Evolutionary conservation across 2,797 vertebrate species (phyloP).

Genomic region (Bovichtus diacanthus): DNA sequence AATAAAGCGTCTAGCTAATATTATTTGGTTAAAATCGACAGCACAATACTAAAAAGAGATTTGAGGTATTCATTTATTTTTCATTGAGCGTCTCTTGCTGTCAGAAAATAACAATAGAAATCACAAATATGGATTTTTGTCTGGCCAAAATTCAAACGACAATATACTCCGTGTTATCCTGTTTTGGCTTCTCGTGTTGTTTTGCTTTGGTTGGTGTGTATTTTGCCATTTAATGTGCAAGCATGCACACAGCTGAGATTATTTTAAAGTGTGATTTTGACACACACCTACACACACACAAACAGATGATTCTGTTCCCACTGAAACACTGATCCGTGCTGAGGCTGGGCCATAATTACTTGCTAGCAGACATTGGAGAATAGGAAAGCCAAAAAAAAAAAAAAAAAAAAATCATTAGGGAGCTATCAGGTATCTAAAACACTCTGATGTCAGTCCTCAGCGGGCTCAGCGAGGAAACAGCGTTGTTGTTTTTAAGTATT

Average conservation of each 20-base stretch:
- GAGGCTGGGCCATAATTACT: slow-evolving; percentile 50
- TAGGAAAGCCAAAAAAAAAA: slow-evolving; percentile 41
- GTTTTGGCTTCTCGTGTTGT: not conserved
- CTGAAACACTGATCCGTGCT: slow-evolving; percentile 35
- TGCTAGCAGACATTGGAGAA: slow-evolving; percentile 45
- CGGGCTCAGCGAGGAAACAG: slow-evolving; percentile 14
- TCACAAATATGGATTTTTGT: slow-evolving; percentile 5
- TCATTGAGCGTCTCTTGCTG: not conserved
- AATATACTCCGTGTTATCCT: not conserved
- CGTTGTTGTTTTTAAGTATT: slow-evolving; percentile 43
- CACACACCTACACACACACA: slow-evolving; percentile 12
- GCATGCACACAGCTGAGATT: slow-evolving; percentile 30
- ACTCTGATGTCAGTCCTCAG: slow-evolving; percentile 45
- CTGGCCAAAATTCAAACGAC: slow-evolving; percentile 12
- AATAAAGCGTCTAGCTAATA: not conserved
- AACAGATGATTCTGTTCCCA: slow-evolving; percentile 5
- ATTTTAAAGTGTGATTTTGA: slow-evolving; percentile 48
- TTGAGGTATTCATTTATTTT: slow-evolving; percentile 14
- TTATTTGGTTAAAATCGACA: slow-evolving; percentile 4
- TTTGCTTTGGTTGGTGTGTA: slow-evolving; percentile 9
- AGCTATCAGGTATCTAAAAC: slow-evolving; percentile 57
- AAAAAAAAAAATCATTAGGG: slow-evolving; percentile 57
- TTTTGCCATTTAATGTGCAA: slow-evolving; percentile 25
- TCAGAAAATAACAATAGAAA: slow-evolving; percentile 11
- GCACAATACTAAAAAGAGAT: not conserved